phyloP scores from a whole-genome alignment of 92 coral and sea anemone genomes.

The Phenganax marumi region DNA sequence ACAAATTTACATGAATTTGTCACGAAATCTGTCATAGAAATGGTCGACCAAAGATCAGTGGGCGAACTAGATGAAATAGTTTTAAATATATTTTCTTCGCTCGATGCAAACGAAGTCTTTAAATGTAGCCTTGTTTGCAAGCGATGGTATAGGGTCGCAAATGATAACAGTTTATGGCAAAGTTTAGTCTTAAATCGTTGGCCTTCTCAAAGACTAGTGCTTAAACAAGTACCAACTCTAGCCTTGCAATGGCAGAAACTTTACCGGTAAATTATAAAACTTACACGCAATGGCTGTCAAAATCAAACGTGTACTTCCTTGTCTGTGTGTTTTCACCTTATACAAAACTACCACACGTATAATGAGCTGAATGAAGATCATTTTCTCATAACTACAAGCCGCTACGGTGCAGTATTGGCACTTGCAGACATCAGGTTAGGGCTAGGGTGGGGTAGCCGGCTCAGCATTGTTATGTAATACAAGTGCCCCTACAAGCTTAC shows the following conservation, averaged over 20 bases:
- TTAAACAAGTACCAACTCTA: conserved; percentile 66
- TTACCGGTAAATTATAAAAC: conserved; percentile 70
- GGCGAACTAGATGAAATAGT: conserved; percentile 85
- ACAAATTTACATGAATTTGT: not conserved
- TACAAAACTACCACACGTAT: no score
- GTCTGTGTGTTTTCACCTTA: no score
- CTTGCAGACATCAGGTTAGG: no score
- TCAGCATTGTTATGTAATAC: no score
- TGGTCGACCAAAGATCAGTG: conserved; percentile 42
- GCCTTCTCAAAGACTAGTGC: conserved; percentile 85
- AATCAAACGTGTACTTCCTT: no score
- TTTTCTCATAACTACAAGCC: no score
- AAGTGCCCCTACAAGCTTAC: no score
- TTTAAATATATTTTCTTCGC: conserved; percentile 81
- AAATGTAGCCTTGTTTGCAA: conserved; percentile 69
- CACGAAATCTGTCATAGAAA: not conserved
- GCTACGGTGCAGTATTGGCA: no score
- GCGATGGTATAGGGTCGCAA: conserved; percentile 77
- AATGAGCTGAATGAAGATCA: no score
- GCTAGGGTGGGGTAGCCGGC: no score
- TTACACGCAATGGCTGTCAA: not conserved
- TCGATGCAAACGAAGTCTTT: conserved; percentile 66
- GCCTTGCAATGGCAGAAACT: conserved; percentile 74
- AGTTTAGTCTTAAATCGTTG: conserved; percentile 71
- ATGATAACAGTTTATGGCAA: conserved; percentile 77